Percentiles rank a stretch among this genome's conserved stretches.
Conservation (phyloP, 2,888 invertebrate genomes). For the Liopterus haemorrhoidalis region DNA sequence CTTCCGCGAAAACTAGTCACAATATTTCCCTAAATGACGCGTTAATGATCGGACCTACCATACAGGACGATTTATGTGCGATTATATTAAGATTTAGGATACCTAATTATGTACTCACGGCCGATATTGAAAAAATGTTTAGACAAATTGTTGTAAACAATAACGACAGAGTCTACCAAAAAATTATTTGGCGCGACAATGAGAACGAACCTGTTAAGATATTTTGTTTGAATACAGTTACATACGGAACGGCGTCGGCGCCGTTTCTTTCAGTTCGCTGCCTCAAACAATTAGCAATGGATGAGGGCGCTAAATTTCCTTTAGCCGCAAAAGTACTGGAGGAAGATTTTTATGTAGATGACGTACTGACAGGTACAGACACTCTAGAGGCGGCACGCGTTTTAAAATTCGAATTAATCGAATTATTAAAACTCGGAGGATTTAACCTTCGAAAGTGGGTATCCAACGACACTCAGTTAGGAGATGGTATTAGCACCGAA, state of each 20-base stretch:
- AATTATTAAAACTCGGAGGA: slow-evolving; percentile 9
- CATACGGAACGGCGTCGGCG: slow-evolving; percentile 15
- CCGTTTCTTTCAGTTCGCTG: slow-evolving; percentile 22
- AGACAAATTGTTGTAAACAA: slow-evolving; percentile 25
- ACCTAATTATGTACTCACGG: slow-evolving; percentile 27
- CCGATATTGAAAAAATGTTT: slow-evolving; percentile 33
- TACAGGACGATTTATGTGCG: slow-evolving; percentile 30
- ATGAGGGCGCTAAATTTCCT: slow-evolving; percentile 11
- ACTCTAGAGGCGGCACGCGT: slow-evolving; percentile 4
- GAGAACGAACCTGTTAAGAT: slow-evolving; percentile 13
- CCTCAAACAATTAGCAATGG: slow-evolving; percentile 17
- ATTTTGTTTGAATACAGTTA: too few species aligned
- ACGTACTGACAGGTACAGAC: background rate
- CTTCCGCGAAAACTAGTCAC: slow-evolving; percentile 20
- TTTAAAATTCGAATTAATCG: slow-evolving; percentile 8
- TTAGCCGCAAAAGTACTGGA: slow-evolving; percentile 17
- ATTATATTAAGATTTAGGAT: slow-evolving; percentile 31
- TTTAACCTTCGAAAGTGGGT: slow-evolving; percentile 9
- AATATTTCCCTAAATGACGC: slow-evolving; percentile 30
- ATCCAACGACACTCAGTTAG: slow-evolving; percentile 1
- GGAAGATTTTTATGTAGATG: background rate
- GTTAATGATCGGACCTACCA: slow-evolving; percentile 25
- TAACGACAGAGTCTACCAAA: slow-evolving; percentile 24
- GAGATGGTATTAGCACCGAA: background rate
- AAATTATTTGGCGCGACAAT: slow-evolving; percentile 28